Base-by-base conservation (phyloP, 1,140 invertebrate genomes). In the Cotesia typhae region DNA sequence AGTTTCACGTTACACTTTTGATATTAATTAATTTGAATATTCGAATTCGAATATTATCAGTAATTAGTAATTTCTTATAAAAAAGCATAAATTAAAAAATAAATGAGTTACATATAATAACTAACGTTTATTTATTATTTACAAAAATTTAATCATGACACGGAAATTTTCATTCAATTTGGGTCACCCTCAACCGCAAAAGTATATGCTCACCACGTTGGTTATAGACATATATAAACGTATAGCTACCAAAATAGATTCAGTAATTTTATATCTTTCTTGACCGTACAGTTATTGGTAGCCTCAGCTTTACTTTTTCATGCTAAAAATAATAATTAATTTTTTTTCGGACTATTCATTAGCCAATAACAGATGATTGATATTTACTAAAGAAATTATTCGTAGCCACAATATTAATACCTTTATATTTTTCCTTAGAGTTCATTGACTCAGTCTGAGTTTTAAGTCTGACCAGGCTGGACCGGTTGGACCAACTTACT, bases 361-460 rank as follows among this genome's bases (percentile, higher is more conserved):
- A 35, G 12, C 20, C 1, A 2, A 9, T 63, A n/a, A 66, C 38
- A 17, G 28, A 51, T 57, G 63, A 71, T 71, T 71, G 4, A 55
- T 55, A 55, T 14, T 28, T 28, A 28, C 28, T 28, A 28, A 1
- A 28, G 28, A 28, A 28, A 28, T 28, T 28, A 28, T 28, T 28
- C 28, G 28, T 28, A 1, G 28, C 28, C 28, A 28, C 28, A 28
- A 28, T 5, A 4, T 41, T 47, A 10, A 47, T 65, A 17, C 52
- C 64, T 47, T 60, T 37, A 20, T 51, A 38, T 51, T 55, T 71
- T 71, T 55, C 47, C 47, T 38, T 38, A 60, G 64, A 72, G 71
- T 72, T 72, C 71, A 52, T 72, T 72, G 71, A 72, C 71, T 72
- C 64, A 12, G 28, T 68, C 38, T 38, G 61, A 63, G 59, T 37